Evolutionary conservation across 2,113 vertebrate genomes (phyloP), one percentile per base, ranked within the genome.

Genomic region (Lipophrys pholis): DNA sequence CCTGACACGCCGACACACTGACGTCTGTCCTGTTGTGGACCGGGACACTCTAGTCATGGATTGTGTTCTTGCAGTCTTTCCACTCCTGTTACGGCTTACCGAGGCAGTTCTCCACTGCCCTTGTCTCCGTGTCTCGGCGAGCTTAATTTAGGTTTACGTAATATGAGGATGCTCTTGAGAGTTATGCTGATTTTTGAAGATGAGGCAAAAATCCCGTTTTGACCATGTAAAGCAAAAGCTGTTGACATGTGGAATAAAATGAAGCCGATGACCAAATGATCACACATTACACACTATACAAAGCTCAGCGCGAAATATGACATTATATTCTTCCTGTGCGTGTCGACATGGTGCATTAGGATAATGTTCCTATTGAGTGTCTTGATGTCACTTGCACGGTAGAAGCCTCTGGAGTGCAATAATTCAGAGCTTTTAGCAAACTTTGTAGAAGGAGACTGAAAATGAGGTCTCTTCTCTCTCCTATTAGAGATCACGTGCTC

Each of bases 381-480:
- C 41, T 76, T 60, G 69, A 51, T 75, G 49, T 69, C 69, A 78
- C 8, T 55, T 55, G 52, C 64, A 80, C 41, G 69, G 39, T 68
- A 50, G 54, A 73, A 60, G 42, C 52, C 43, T 51, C 69, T 30
- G 36, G 35, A 83, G 73, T 69, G 70, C 35, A 40, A 74, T 80
- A 80, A 82, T 78, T 75, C 60, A 73, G 46, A 35, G 78, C 80
- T 73, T 87, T 87, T 60, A 79, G 71, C 42, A 7, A 82, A 68
- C 51, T 64, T 77, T 89, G 82, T 69, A 65, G 77, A 87, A 84
- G 70, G 84, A 84, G 82, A 75, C 63, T 65, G 52, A 21, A 69
- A 73, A 72, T 78, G 63, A 39, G 56, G 81, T 77, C 71, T 51
- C 64, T 78, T 65, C 30, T 61, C 48, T 61, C 72, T 69, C 45